Base-by-base conservation (phyloP, 2,113 vertebrate genomes). In the Alexandromys fortis region DNA sequence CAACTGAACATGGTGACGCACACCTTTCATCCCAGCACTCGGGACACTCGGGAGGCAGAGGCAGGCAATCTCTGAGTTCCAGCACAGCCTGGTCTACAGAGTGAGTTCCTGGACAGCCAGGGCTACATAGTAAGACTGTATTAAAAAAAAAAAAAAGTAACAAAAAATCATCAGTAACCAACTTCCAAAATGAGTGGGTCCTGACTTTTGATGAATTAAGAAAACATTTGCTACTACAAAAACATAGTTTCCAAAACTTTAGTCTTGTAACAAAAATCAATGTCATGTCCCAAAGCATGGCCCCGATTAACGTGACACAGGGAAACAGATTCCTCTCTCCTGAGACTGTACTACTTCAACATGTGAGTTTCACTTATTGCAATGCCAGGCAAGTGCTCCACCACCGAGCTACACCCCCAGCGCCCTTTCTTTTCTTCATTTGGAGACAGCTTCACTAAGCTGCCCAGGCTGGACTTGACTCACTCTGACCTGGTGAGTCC, bases 151-250 rank as follows among this genome's bases (percentile, higher is more conserved):
- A 65, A 79, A 79, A 35, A 28, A 79, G 52, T 28, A 67, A 30
- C 28, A 67, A 81, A 92, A 70, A 35, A 83, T 79, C 38, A 4
- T 77, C 63, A 82, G 49, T 91, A 49, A 89, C 81, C 63, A 95
- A 87, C 86, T 94, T 96, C 24, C 42, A 30, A 81, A 79, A 75
- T 47, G 63, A 87, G 33, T 75, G 93, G 86, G 47, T 82, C 55
- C 78, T 87, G 73, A 78, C 14, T 42, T 78, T 75, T 55, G 65
- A 73, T 42, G 55, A 17, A 72, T 83, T 86, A 90, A 49, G 17
- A 90, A 96, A 92, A 90, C n/a, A 93, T 21, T 86, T 86, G 33
- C 65, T 79, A 70, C 70, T n/a, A 88, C 22, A 61, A 61, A 11
- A 82, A 93, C 86, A 58, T 24, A 14, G 52, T 5, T 58, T 45